Evolutionary conservation across 2,888 invertebrate species (phyloP), one percentile per base, ranked within the genome.

Genomic region (Opisthograptis luteolata): DNA sequence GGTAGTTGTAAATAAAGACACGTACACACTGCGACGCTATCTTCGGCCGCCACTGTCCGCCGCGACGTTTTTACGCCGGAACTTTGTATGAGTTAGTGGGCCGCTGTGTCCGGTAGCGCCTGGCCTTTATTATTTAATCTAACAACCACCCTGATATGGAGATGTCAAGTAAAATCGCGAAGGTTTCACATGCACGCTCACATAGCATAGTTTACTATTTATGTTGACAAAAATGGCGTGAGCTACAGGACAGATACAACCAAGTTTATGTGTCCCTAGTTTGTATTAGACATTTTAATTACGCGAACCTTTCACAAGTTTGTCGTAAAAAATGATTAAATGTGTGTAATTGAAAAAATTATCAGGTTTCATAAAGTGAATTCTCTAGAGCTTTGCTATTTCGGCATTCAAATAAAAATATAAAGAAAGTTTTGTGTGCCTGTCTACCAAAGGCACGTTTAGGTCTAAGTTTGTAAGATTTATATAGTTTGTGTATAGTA

Each of bases 11-110:
- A 81, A 81, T 80, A 80, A 71, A 71, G 71, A 54, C 54, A 66
- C 53, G 68, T 66, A 73, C 71, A 74, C 72, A 72, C 69, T 69
- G 64, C 66, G 60, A 68, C 61, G 73, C 69, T 81, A 79, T 83
- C 80, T 73, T 65, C 64, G 64, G 68, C 63, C 62, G 69, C 66
- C 58, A 64, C 70, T 68, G 80, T 80, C 81, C 79, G 76, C 67
- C 52, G 64, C 70, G 75, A 73, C 77, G 84, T 85, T 86, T 86
- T 87, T 84, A 73, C 80, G 73, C 82, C 87, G 87, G 87, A 87
- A 84, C 70, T 66, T 67, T 68, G 74, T 84, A 86, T 87, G 87
- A 87, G 84, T 86, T 86, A 87, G 81, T 67, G 79, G 70, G 74
- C 70, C 74, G 70, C 44, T 57, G 69, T 64, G 62, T 82, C 85